phyloP scores from a whole-genome alignment of 2,797 vertebrate species.

The Todus mexicanus region DNA sequence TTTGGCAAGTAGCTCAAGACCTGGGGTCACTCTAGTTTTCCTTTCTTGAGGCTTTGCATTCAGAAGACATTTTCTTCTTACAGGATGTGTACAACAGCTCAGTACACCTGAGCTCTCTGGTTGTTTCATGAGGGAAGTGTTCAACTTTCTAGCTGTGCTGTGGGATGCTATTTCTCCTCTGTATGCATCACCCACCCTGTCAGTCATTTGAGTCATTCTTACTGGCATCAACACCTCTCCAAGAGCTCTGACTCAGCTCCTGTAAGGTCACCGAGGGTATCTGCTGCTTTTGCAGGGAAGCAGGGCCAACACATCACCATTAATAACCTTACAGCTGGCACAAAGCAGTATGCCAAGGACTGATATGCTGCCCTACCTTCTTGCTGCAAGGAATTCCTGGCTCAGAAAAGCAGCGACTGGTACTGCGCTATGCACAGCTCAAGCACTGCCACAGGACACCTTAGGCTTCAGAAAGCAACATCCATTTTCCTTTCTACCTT shows the following conservation, averaged over 20 bases:
- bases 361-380: not conserved
- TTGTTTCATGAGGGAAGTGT: rapidly evolving
- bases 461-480: not conserved
- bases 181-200: not conserved
- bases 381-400: not conserved
- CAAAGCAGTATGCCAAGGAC: not conserved
- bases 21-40: not conserved
- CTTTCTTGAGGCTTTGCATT: not conserved
- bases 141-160: not conserved
- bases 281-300: not conserved
- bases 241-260: not conserved
- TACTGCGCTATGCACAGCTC: not conserved
- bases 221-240: not conserved
- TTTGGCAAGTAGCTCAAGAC: not conserved
- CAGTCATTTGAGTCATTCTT: not conserved
- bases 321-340: not conserved
- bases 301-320: not conserved
- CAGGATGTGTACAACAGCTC: not conserved
- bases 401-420: not conserved
- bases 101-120: not conserved
- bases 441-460: not conserved
- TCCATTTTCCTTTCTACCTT: not conserved
- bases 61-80: not conserved
- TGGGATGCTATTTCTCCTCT: not conserved
- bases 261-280: not conserved